Percentiles rank a stretch among this genome's conserved stretches.
phyloP scores from a whole-genome alignment of 2,797 vertebrate genomes.

The Cetoscarus ocellatus region DNA sequence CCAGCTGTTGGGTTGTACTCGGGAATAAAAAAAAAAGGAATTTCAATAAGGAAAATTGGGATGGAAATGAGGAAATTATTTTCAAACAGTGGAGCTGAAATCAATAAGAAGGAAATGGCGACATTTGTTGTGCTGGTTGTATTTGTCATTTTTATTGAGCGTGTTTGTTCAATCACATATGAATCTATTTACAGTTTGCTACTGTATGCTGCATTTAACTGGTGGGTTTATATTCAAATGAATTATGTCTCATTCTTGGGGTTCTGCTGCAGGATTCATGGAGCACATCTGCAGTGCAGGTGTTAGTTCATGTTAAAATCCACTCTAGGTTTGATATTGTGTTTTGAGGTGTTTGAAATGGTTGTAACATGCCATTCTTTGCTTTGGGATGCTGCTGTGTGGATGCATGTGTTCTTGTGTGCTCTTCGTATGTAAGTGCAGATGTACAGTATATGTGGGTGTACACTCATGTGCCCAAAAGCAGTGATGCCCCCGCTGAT shows the following conservation, averaged over 20 bases:
- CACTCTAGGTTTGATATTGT: constrained; percentile 21
- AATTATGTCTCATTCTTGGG: constrained; percentile 42
- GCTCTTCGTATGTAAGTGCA: constrained; percentile 44
- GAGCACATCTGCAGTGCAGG: constrained; percentile 20
- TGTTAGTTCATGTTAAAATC: constrained; percentile 7
- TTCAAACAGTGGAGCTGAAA: constrained; percentile 79
- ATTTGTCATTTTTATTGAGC: constrained; percentile 62
- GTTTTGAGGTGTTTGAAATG: constrained; percentile 46
- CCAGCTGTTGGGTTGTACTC: constrained; percentile 75
- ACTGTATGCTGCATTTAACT: constrained; percentile 56
- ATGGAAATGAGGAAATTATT: constrained; percentile 82
- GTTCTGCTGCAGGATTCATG: constrained; percentile 35
- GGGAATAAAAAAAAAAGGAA: constrained; percentile 71
- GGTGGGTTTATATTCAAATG: constrained; percentile 57
- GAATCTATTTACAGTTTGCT: constrained; percentile 69
- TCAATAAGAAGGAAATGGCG: constrained; percentile 75
- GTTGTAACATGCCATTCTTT: constrained; percentile 39
- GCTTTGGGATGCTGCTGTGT: constrained; percentile 47
- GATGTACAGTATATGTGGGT: constrained; percentile 45
- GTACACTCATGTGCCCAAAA: constrained; percentile 65
- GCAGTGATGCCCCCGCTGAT: constrained; percentile 84
- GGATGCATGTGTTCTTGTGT: constrained; percentile 46
- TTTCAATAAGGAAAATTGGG: constrained; percentile 80
- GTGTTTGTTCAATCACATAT: constrained; percentile 68
- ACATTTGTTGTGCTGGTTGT: constrained; percentile 57